These are phyloP conservation scores for Pheosia tremula DNA, from an alignment of 2,888 invertebrate genomes.

Conservation along the genomic window DNA sequence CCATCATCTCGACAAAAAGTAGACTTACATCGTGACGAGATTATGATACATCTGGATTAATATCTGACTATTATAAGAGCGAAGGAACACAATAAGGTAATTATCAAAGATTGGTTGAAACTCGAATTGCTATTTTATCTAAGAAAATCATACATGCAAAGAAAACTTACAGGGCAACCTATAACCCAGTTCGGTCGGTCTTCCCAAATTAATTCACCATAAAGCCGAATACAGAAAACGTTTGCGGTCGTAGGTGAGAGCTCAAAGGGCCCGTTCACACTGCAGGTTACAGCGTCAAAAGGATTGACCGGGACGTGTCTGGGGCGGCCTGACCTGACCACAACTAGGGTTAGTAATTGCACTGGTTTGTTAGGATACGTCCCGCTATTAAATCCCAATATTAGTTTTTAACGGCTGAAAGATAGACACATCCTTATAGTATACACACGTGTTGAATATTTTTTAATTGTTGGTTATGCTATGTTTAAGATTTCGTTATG, in stretches of 20 bases:
- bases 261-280: slow-evolving; percentile 77
- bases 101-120: too few relatives aligned
- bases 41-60: too few relatives aligned
- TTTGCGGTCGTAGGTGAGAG: slow-evolving; percentile 80
- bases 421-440: not conserved
- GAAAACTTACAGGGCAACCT: not conserved
- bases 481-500: too few relatives aligned
- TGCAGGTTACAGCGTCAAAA: slow-evolving; percentile 66
- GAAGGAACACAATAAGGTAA: too few relatives aligned
- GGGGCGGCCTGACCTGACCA: slow-evolving; percentile 57
- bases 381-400: not conserved
- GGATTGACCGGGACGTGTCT: slow-evolving; percentile 72
- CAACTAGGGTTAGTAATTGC: slow-evolving; percentile 40
- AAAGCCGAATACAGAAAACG: slow-evolving; percentile 68
- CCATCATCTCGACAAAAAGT: too few relatives aligned
- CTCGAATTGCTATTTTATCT: not conserved
- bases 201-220: slow-evolving; percentile 52
- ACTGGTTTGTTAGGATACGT: not conserved
- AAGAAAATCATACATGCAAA: not conserved
- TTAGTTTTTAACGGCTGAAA: not conserved
- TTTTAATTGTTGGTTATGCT: too few relatives aligned
- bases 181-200: slow-evolving; percentile 21
- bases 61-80: too few relatives aligned
- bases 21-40: too few relatives aligned
- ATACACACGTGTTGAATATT: too few relatives aligned